Evolutionary conservation across 2,888 invertebrate genomes (phyloP), one percentile per base, ranked within the genome.

Genomic region (Caenorhabditis angaria): DNA sequence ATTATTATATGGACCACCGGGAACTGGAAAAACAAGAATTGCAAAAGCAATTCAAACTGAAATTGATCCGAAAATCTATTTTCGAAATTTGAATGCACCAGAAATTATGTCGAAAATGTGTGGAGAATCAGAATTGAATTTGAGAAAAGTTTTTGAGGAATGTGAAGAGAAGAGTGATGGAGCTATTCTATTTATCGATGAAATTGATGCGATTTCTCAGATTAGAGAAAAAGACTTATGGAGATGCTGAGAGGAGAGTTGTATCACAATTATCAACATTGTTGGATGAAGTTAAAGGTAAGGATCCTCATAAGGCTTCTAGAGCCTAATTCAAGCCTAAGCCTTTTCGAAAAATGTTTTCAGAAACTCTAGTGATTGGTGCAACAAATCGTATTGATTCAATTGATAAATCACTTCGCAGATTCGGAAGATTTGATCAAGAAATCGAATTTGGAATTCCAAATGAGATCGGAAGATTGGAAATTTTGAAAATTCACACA

Each of bases 401-500:
- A 29, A 96, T 99, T 88, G 99, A 99, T 90, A 92, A 95, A 29
- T 99, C 99, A 58, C 91, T 99, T 64, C 93, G 99, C 88, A 93
- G 97, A 71, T 99, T 97, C 89, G 97, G 90, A 54, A 93, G 97
- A 62, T 99, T 99, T 88, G 97, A 99, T 90, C 92, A 76, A 24
- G 99, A 99, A 91, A 97, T 99, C 79, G 99, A 99, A 89, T 99
- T 99, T 88, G 99, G 99, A 66, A 99, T 99, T 84, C 99, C 99
- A 0, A 99, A 99, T 90, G 95, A 97, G 0, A 96, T 96, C 76
- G 97, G 97, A 8, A 93, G 99, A 53, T 90, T 99, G 63, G 99
- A 99, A 90, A 94, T 99, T 78, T 90, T 99, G 81, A 93, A 97
- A 83, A 99, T 99, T 83, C 99, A 99, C 90, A 99, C 99, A 41